Conservation (phyloP, 2,113 vertebrate genomes). For the Psammodynastes pulverulentus region DNA sequence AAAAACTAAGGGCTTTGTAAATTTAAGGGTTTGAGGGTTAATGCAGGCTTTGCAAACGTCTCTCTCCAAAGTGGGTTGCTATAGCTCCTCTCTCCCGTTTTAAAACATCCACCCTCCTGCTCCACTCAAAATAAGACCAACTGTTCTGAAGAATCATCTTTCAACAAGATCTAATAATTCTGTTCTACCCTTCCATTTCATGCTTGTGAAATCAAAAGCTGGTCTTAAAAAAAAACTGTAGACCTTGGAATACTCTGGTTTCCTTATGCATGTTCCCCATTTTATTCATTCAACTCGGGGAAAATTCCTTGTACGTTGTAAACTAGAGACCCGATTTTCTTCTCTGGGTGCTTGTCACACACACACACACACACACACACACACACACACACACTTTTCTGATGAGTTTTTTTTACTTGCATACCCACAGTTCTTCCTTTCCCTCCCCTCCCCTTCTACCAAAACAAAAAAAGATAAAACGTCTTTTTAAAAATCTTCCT, state of each 20-base stretch:
- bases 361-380: neutral
- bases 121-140: neutral
- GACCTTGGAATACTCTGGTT: conserved; percentile 16
- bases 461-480: conserved; percentile 15
- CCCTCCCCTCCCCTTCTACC: too few relatives aligned
- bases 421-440: neutral
- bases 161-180: conserved; percentile 45
- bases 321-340: neutral
- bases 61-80: neutral
- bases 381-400: neutral
- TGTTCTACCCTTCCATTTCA: conserved; percentile 35
- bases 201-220: conserved; percentile 23
- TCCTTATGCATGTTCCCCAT: neutral
- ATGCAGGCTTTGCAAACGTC: neutral
- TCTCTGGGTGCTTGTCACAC: too few relatives aligned
- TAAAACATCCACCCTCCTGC: neutral
- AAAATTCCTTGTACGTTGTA: conserved; percentile 8
- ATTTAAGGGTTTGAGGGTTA: neutral
- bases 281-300: neutral
- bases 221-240: conserved; percentile 13
- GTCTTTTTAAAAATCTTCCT: neutral
- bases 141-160: conserved; percentile 49
- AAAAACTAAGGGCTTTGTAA: neutral
- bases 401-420: neutral
- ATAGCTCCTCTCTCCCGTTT: neutral